A percentile compares a stretch with the other conserved stretches of the same genome.
phyloP scores from a whole-genome alignment of 2,888 invertebrate genomes.

The Diloba caeruleocephala region DNA sequence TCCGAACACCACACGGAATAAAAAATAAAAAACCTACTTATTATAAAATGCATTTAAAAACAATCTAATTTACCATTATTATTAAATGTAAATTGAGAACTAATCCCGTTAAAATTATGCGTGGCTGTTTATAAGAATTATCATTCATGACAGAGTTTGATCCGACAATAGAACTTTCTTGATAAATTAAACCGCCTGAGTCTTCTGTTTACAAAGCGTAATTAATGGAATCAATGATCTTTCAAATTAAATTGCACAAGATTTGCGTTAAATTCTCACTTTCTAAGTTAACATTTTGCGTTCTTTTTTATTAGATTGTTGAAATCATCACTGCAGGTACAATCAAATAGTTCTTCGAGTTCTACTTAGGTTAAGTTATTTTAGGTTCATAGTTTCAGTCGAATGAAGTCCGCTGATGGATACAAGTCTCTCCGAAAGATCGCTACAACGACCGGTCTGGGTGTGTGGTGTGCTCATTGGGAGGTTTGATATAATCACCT shows the following conservation, averaged over 20 bases:
- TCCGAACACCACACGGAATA: no score
- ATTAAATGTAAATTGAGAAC: conserved; percentile 35
- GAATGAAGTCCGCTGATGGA: no score
- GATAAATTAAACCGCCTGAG: conserved; percentile 65
- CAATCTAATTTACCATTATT: conserved; percentile 32
- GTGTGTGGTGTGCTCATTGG: no score
- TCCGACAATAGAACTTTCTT: conserved; percentile 58
- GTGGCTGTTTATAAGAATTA: conserved; percentile 37
- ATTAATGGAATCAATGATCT: conserved; percentile 72
- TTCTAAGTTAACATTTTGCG: neutral
- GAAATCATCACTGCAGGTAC: neutral
- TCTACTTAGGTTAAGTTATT: no score
- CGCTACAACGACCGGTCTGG: no score
- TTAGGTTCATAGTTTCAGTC: no score
- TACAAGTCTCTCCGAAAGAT: no score
- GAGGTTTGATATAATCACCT: no score
- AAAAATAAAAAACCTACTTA: no score
- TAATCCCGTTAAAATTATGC: conserved; percentile 32
- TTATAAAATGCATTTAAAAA: no score
- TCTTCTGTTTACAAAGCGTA: conserved; percentile 65
- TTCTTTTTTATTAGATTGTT: neutral
- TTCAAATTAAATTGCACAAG: conserved; percentile 72
- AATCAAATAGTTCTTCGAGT: neutral
- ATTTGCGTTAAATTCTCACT: conserved; percentile 37
- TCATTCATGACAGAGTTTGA: conserved; percentile 48